Conservation (phyloP, 2,797 vertebrate species). For the Odontamblyopus rebecca region DNA sequence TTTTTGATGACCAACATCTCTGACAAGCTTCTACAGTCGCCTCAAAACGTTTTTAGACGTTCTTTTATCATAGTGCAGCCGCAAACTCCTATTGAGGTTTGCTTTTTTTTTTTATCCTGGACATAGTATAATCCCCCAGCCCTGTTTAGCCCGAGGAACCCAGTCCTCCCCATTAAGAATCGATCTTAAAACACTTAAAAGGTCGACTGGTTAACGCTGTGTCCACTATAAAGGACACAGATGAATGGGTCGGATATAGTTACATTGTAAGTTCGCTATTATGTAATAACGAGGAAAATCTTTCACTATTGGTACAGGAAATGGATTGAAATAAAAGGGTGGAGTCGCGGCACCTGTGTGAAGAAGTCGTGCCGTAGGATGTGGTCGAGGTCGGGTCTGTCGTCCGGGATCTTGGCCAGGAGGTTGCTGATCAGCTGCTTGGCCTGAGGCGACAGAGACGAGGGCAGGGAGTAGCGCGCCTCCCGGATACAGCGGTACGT, state of each 20-base stretch:
- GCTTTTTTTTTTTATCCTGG: no score
- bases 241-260: background rate
- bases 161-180: no score
- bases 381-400: conserved; percentile 89
- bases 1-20: no score
- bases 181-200: no score
- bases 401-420: conserved; percentile 91
- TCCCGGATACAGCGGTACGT: conserved; percentile 95
- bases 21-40: no score
- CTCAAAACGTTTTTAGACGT: no score
- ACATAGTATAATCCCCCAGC: no score
- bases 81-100: no score
- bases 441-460: conserved; percentile 87
- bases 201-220: no score
- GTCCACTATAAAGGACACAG: no score
- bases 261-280: background rate
- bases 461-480: conserved; percentile 91
- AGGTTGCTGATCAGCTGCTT: conserved; percentile 91
- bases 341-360: conserved; percentile 80
- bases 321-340: background rate
- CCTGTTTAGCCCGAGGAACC: no score
- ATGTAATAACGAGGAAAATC: background rate
- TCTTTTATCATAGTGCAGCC: no score
- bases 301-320: background rate
- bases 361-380: conserved; percentile 96